Percentiles rank a stretch among this genome's conserved stretches.
phyloP scores from a whole-genome alignment of 2,797 vertebrate species.

The Myotis daubentonii region DNA sequence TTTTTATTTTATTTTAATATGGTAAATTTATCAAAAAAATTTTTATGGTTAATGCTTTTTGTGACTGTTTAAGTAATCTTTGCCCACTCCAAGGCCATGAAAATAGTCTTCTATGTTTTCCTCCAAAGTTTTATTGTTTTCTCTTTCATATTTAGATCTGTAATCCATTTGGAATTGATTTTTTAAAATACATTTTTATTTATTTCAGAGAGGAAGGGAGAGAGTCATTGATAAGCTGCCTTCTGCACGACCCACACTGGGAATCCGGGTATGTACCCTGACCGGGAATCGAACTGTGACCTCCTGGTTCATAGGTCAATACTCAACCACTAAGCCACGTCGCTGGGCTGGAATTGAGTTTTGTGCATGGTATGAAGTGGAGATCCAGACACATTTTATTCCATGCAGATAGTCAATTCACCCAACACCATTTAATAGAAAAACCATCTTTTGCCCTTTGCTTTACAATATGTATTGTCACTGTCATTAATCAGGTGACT shows the following conservation, averaged over 20 bases:
- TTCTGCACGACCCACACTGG: no score
- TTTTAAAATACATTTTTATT: background rate
- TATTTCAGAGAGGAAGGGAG: no score
- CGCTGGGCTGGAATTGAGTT: background rate
- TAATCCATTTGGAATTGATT: background rate
- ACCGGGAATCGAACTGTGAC: no score
- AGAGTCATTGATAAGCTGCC: no score
- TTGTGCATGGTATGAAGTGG: background rate
- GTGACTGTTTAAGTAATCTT: background rate
- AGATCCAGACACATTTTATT: background rate
- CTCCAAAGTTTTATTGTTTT: background rate
- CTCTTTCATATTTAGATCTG: background rate
- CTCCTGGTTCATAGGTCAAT: no score
- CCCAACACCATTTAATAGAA: background rate
- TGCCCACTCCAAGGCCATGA: background rate
- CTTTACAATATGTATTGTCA: background rate
- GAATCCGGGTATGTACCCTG: no score
- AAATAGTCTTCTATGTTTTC: background rate
- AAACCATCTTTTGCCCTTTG: background rate
- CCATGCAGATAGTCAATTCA: background rate
- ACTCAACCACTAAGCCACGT: no score
- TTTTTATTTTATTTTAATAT: constrained; percentile 24
- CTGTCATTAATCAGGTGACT: background rate
- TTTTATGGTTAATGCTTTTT: background rate
- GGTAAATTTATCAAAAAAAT: background rate